Evolutionary conservation across 2,797 vertebrate species (phyloP), one percentile per base, ranked within the genome.

Genomic region (Sciaenops ocellatus): DNA sequence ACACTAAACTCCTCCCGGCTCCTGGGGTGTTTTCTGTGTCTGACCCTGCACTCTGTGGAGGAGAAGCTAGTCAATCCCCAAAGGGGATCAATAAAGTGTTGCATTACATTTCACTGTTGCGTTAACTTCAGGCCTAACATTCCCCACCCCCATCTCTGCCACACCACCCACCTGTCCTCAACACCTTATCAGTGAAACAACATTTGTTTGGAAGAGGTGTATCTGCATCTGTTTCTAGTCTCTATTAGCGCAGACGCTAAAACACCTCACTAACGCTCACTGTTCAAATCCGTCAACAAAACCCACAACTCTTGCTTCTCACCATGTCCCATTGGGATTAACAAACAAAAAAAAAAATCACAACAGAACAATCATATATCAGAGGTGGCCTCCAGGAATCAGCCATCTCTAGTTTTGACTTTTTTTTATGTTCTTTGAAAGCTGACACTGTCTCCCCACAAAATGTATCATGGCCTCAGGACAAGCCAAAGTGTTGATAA

Each of bases 401-500:
- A 26, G 76, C 24, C 63, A 71, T 72, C 48, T 72, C 73, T 11
- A 15, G 34, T 72, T 87, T 72, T 48, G 18, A 26, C 38, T 50
- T 47, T 60, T 60, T 60, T 70, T 74, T 52, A 56, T 54, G 56
- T 55, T 71, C 65, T 73, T 83, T 85, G 76, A 90, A 85, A 86
- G 67, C 69, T 17, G 73, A 86, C 76, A 55, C 72, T 3, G 54
- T 62, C 78, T 85, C 60, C 61, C 62, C 63, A 50, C 47, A 76
- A 84, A 71, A 63, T 38, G 72, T 0, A 80, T 64, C 51, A 30
- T 12, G 68, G 78, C 81, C 85, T 48, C 56, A 7, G 79, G 82
- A 84, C 74, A 70, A 78, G 61, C 51, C 69, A 61, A 82, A 69
- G 69, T 55, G 74, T 79, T 86, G 84, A 85, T 84, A 86, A 87